These are phyloP conservation scores for Torymus texanus DNA, from an alignment of 2,888 invertebrate genomes.

Conservation along the genomic window DNA sequence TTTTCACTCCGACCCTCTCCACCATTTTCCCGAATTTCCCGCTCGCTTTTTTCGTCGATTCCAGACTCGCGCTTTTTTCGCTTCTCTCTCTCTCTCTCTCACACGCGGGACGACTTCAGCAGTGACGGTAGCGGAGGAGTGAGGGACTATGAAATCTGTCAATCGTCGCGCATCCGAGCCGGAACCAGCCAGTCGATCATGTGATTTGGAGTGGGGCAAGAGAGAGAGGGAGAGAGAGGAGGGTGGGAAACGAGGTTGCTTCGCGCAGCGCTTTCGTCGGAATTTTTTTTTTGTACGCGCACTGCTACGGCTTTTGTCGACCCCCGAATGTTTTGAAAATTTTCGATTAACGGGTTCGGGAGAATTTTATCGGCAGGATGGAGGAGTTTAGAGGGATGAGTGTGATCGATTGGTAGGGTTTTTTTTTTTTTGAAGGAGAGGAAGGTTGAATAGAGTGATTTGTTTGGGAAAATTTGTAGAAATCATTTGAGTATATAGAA, in stretches of 20 bases:
- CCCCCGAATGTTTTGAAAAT: neutral
- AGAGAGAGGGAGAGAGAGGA: neutral
- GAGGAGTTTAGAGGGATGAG: neutral
- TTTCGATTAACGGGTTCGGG: neutral
- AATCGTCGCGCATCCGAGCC: constrained; percentile 48
- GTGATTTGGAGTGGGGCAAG: constrained; percentile 36
- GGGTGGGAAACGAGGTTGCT: constrained; percentile 3
- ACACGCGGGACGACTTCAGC: constrained; percentile 7
- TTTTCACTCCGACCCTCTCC: neutral
- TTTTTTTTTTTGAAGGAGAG: no score
- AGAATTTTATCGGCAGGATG: neutral
- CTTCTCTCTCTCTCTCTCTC: constrained; percentile 7
- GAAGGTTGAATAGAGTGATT: no score
- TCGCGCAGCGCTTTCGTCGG: neutral
- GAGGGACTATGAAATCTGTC: constrained; percentile 52
- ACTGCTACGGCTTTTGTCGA: neutral
- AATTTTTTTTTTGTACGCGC: neutral
- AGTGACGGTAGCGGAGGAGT: neutral
- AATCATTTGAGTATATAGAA: no score
- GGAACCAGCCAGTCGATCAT: constrained; percentile 48
- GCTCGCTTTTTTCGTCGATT: constrained; percentile 19
- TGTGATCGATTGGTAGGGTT: no score
- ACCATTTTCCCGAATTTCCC: constrained; percentile 30
- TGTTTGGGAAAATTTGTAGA: no score
- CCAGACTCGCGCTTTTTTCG: constrained; percentile 7